Base-by-base conservation (phyloP, 2,113 vertebrate genomes). In the Siphamia tubifer region DNA sequence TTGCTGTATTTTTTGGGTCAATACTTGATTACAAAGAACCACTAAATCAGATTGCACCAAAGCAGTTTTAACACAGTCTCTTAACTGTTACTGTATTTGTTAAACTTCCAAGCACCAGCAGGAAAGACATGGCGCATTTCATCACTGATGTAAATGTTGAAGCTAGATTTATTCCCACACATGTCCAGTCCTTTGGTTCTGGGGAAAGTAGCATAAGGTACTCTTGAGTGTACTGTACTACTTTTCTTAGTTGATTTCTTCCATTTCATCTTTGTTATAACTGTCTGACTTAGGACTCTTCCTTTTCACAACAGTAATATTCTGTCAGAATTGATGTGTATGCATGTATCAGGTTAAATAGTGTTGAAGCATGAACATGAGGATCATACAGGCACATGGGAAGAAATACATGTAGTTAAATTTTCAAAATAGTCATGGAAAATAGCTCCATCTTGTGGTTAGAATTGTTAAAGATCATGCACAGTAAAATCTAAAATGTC, bases 371-470 rank as follows among this genome's bases (percentile, higher is more conserved):
- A 13, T 25, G 20, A 44, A 44, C 1, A 8, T 9, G 3, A 21
- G 13, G 49, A 20, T 20, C n/a, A n/a, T n/a, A n/a, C n/a, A n/a
- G n/a, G n/a, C n/a, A n/a, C n/a, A n/a, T n/a, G n/a, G n/a, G n/a
- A n/a, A n/a, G n/a, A n/a, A n/a, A n/a, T n/a, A n/a, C n/a, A n/a
- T n/a, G n/a, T n/a, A n/a, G n/a, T n/a, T n/a, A n/a, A n/a, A n/a
- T n/a, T n/a, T n/a, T n/a, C n/a, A n/a, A n/a, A n/a, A n/a, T n/a
- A n/a, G 32, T 10, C 4, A 32, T 66, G 20, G 60, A 49, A 24
- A 49, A 21, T 42, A 23, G 53, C 76, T 0, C 85, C 83, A 73
- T 54, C 83, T 89, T 64, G 66, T 86, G 89, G 71, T 38, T 16
- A 67, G 5, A 63, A 2, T 12, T 39, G 13, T 39, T 58, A 54